These are phyloP conservation scores for Anthrax anthrax DNA, from an alignment of 2,888 invertebrate species.

Conservation along the genomic window DNA sequence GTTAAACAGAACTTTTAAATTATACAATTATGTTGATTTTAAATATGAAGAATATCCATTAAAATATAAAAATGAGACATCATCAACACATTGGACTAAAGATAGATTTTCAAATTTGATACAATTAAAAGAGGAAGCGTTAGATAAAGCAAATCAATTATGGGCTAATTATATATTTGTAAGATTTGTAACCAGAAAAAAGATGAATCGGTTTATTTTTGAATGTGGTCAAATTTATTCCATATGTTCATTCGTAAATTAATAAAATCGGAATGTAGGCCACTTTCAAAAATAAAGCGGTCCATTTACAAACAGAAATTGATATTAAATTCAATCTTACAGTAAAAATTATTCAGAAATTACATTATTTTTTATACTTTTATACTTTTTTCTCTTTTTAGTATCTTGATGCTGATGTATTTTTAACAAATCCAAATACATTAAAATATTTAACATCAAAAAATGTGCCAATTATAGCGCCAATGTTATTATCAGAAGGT, in stretches of 20 bases:
- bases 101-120: slow-evolving; percentile 68
- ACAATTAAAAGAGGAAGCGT: slow-evolving; percentile 56
- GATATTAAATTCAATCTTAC: too few species aligned
- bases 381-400: slow-evolving; percentile 26
- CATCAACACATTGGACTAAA: slow-evolving; percentile 58
- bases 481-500: slow-evolving; percentile 74
- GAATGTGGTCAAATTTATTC: too few species aligned
- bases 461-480: slow-evolving; percentile 54
- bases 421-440: slow-evolving; percentile 53
- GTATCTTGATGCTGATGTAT: slow-evolving; percentile 76
- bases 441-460: slow-evolving; percentile 48
- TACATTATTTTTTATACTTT: not conserved
- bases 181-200: slow-evolving; percentile 26
- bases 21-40: slow-evolving; percentile 57
- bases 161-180: slow-evolving; percentile 89
- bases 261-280: too few species aligned
- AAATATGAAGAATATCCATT: slow-evolving; percentile 24
- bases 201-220: too few species aligned
- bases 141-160: slow-evolving; percentile 51
- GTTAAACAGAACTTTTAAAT: slow-evolving; percentile 42
- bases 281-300: too few species aligned
- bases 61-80: slow-evolving; percentile 43
- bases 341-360: too few species aligned
- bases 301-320: too few species aligned
- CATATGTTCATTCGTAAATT: too few species aligned